Conservation (phyloP, 35 echinoderm and acorn worm species). For the Amphiura filiformis region DNA sequence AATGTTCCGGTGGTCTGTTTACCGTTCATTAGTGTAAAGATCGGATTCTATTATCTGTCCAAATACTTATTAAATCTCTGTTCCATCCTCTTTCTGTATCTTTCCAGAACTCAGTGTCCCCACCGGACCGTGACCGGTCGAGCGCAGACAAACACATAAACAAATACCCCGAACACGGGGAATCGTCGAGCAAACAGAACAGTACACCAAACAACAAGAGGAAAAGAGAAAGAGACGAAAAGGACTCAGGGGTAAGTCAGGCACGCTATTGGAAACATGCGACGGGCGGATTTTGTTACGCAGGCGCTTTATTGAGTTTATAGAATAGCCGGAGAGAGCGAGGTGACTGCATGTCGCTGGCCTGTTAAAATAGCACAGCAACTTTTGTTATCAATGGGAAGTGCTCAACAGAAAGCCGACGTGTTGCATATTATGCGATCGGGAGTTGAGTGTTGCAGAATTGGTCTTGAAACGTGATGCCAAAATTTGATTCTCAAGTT, state of each 20-base stretch:
- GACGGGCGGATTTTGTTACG: no score
- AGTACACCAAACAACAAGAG: slow-evolving; percentile 55
- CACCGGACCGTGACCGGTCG: slow-evolving; percentile 40
- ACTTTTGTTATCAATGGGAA: no score
- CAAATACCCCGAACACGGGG: slow-evolving; percentile 48
- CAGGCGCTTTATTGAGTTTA: no score
- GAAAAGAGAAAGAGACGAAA: slow-evolving; percentile 87
- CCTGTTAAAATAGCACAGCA: no score
- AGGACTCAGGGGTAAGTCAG: slow-evolving; percentile 93
- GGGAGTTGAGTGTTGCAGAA: no score
- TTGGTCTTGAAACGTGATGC: no score
- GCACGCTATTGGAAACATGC: neutral
- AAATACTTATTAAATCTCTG: neutral
- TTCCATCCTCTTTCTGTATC: neutral
- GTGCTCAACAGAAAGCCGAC: no score
- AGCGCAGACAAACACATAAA: slow-evolving; percentile 76
- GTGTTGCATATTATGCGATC: no score
- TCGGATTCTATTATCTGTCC: slow-evolving; percentile 2
- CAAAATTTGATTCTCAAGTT: no score
- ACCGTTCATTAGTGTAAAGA: neutral
- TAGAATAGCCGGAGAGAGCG: no score
- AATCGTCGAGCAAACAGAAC: slow-evolving; percentile 38
- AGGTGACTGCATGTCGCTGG: no score
- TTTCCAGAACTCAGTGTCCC: slow-evolving; percentile 81
- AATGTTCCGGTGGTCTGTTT: neutral